Evolutionary conservation across 2,113 vertebrate species (phyloP).

Genomic region (Choloepus hoffmanni): DNA sequence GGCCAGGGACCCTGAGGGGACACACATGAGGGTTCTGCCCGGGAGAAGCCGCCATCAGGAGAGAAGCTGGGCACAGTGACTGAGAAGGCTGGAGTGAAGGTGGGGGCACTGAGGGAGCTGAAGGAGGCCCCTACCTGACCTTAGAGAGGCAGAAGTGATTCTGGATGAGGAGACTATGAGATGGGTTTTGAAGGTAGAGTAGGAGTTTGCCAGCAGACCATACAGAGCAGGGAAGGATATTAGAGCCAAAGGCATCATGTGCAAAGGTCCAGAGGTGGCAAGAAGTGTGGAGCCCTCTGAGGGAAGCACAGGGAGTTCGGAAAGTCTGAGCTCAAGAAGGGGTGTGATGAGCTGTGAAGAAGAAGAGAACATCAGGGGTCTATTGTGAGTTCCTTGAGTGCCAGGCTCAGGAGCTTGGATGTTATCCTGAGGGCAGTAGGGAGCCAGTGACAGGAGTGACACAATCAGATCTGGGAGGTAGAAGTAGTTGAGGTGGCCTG

Average conservation of each 20-base stretch:
- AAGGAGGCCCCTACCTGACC: background rate
- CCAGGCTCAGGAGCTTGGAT: background rate
- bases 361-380: background rate
- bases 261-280: background rate
- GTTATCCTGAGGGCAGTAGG: background rate
- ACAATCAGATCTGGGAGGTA: background rate
- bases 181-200: constrained; percentile 36
- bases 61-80: background rate
- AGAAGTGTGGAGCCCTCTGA: background rate
- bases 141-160: background rate
- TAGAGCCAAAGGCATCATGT: background rate
- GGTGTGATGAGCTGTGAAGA: accelerated
- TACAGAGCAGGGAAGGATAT: background rate
- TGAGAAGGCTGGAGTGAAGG: background rate
- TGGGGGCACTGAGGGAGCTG: background rate
- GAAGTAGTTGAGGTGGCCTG: background rate
- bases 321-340: background rate
- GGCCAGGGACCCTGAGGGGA: background rate
- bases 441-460: background rate
- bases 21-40: background rate
- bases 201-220: constrained; percentile 21
- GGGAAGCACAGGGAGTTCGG: background rate
- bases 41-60: background rate
- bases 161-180: background rate
- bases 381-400: accelerated